phyloP scores from a whole-genome alignment of 1,140 invertebrate species.

The Hycleus cichorii region DNA sequence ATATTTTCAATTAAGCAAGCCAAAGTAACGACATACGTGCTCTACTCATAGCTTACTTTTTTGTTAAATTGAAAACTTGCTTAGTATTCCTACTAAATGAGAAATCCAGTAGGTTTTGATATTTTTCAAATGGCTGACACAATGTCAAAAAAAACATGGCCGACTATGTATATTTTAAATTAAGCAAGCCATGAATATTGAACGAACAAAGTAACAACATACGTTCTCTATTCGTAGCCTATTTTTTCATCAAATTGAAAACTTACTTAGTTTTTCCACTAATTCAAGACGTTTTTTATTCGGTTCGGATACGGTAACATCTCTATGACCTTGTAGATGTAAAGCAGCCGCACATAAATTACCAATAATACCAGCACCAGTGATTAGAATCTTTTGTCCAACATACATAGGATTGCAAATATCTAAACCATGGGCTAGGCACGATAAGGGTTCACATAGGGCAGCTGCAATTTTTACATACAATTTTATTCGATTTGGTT shows the following conservation, averaged over 20 bases:
- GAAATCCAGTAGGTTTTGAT: too few relatives aligned
- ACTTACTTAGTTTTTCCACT: constrained; percentile 50
- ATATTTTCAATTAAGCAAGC: too few relatives aligned
- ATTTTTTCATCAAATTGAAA: constrained; percentile 39
- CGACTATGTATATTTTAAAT: too few relatives aligned
- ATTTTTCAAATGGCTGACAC: too few relatives aligned
- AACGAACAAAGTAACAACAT: too few relatives aligned
- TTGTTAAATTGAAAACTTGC: constrained; percentile 33
- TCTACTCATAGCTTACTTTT: constrained; percentile 47
- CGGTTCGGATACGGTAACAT: constrained; percentile 58
- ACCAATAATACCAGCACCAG: constrained; percentile 65
- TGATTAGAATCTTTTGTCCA: constrained; percentile 54
- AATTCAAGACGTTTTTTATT: constrained; percentile 47
- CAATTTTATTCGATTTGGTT: neutral
- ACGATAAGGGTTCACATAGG: constrained; percentile 59
- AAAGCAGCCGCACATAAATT: constrained; percentile 57
- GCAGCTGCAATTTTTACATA: constrained; percentile 41
- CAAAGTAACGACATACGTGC: too few relatives aligned
- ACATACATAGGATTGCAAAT: constrained; percentile 50
- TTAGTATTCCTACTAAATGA: too few relatives aligned
- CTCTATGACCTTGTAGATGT: constrained; percentile 58
- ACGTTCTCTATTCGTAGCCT: constrained; percentile 43
- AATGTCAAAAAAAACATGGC: too few relatives aligned
- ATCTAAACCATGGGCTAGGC: constrained; percentile 59
- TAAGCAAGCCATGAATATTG: too few relatives aligned